phyloP scores from a whole-genome alignment of 2,888 invertebrate species.

The Coleophora flavipennella region DNA sequence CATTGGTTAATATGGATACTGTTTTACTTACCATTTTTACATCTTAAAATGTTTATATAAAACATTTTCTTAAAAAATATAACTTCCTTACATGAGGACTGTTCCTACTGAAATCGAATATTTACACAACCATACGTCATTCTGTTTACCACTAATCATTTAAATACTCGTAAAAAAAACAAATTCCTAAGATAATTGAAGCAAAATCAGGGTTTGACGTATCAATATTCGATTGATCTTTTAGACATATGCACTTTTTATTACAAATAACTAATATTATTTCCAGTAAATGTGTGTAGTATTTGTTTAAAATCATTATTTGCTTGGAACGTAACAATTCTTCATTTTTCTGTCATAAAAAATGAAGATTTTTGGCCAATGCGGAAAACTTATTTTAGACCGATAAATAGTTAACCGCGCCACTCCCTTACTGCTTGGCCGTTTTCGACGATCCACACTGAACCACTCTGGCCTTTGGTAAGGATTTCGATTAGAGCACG shows the following conservation, averaged over 20 bases:
- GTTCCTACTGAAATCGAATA: slow-evolving; percentile 44
- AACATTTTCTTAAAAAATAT: slow-evolving; percentile 54
- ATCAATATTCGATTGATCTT: too few relatives aligned
- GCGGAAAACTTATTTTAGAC: too few relatives aligned
- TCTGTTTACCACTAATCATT: neutral
- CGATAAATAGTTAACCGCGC: slow-evolving; percentile 48
- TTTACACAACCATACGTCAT: slow-evolving; percentile 43
- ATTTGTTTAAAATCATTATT: too few relatives aligned
- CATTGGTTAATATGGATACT: slow-evolving; percentile 21
- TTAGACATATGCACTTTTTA: too few relatives aligned
- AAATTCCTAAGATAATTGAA: too few relatives aligned
- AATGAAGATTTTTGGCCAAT: too few relatives aligned
- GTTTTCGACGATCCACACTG: slow-evolving; percentile 80
- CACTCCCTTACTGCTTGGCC: slow-evolving; percentile 76
- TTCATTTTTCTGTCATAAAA: too few relatives aligned
- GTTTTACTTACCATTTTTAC: slow-evolving; percentile 10
- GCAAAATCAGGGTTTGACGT: too few relatives aligned
- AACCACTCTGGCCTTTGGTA: slow-evolving; percentile 78
- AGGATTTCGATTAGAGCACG: slow-evolving; percentile 77
- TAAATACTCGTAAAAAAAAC: too few relatives aligned
- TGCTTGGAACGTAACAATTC: too few relatives aligned
- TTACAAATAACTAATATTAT: too few relatives aligned
- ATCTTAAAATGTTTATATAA: slow-evolving; percentile 24
- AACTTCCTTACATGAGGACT: slow-evolving; percentile 33
- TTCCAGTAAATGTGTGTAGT: too few relatives aligned